phyloP scores from a whole-genome alignment of 2,888 invertebrate genomes.

The Polydesmus complanatus region DNA sequence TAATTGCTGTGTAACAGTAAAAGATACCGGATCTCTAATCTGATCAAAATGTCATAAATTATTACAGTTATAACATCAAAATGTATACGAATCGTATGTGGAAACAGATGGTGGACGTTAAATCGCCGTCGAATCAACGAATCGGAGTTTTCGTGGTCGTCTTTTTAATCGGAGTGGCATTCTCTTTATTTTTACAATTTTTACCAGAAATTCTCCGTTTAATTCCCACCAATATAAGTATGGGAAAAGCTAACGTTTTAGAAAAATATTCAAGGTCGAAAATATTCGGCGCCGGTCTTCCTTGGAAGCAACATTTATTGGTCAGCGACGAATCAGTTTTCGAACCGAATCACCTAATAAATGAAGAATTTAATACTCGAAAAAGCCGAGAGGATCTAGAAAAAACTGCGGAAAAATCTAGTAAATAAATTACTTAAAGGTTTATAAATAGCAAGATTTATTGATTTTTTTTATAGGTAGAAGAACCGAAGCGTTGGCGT shows the following conservation, averaged over 20 bases:
- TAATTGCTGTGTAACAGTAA: no score
- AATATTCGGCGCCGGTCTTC: not conserved
- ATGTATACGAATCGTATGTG: not conserved
- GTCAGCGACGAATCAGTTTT: not conserved
- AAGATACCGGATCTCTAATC: no score
- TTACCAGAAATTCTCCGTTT: constrained; percentile 6
- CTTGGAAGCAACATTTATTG: constrained; percentile 1
- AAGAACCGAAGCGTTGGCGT: constrained; percentile 60
- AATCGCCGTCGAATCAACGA: not conserved
- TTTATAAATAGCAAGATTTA: not conserved
- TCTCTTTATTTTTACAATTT: constrained; percentile 1
- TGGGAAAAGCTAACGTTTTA: not conserved
- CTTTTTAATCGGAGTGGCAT: constrained; percentile 2
- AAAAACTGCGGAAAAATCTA: not conserved
- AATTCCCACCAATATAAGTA: not conserved
- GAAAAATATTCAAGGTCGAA: not conserved
- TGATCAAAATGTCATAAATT: no score
- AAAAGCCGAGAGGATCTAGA: not conserved
- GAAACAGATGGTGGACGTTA: not conserved
- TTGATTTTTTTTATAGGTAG: constrained; percentile 33
- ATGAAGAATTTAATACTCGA: not conserved
- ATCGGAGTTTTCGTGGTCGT: not conserved
- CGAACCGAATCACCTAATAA: no score
- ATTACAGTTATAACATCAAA: not conserved
- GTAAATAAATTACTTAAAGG: no score